A percentile compares a stretch with the other conserved stretches of the same genome.
Conservation (phyloP, 2,113 vertebrate genomes). For the Chloroceryle aenea region DNA sequence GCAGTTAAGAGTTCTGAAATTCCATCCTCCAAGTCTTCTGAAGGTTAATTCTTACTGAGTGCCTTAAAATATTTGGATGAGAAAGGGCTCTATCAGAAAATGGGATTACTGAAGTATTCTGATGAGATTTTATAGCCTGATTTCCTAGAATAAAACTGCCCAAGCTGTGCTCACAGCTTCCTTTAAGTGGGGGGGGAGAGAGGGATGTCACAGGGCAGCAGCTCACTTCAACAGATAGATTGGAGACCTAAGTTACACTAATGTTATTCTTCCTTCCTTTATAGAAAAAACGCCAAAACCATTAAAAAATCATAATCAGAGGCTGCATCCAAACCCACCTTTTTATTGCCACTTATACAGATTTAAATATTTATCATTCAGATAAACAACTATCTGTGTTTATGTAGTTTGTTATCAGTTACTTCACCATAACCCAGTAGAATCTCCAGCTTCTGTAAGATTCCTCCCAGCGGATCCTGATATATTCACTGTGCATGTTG, state of each 20-base stretch:
- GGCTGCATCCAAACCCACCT: not conserved
- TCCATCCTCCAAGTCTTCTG: not conserved
- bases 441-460: not conserved
- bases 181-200: not conserved
- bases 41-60: not conserved
- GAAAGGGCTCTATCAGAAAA: not conserved
- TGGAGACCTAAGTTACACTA: not conserved
- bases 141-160: not conserved
- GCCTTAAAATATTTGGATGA: not conserved
- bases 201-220: not conserved
- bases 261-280: not conserved
- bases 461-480: not conserved
- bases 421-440: not conserved
- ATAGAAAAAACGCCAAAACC: not conserved
- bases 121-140: not conserved
- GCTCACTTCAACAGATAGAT: not conserved
- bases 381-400: not conserved
- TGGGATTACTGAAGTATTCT: not conserved
- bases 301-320: not conserved
- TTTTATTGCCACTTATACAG: constrained; percentile 31
- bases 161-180: not conserved
- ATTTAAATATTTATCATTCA: constrained; percentile 14
- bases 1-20: not conserved
- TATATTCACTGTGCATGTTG: not conserved
- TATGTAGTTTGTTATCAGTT: not conserved